Evolutionary conservation across 2,888 invertebrate genomes (phyloP).

Genomic region (Orthonychiurus folsomi): DNA sequence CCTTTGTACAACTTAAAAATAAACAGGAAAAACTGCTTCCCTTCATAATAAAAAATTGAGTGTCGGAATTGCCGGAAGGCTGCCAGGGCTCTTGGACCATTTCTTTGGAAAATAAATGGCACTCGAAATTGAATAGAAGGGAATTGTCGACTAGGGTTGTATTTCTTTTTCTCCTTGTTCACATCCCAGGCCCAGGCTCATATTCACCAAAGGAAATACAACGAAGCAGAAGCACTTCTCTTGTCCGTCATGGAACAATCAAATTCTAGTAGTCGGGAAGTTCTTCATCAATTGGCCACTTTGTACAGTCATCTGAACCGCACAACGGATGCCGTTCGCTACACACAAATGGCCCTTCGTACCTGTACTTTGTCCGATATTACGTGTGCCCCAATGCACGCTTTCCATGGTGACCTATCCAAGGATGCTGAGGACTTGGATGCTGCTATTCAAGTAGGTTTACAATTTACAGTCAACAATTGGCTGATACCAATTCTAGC

Average conservation of each 20-base stretch:
- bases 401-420: conserved; percentile 39
- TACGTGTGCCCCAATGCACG: conserved; percentile 38
- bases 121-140: background rate
- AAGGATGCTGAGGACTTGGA: conserved; percentile 40
- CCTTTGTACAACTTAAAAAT: background rate
- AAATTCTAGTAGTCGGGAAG: conserved; percentile 37
- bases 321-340: conserved; percentile 38
- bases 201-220: conserved; percentile 37
- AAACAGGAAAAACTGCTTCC: background rate
- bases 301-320: conserved; percentile 40
- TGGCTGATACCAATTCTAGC: background rate
- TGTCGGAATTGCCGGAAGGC: background rate
- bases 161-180: conserved; percentile 1
- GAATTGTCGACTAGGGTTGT: no score
- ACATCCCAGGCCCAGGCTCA: conserved; percentile 40
- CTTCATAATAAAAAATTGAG: background rate
- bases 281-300: conserved; percentile 39
- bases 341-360: conserved; percentile 35
- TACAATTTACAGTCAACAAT: background rate
- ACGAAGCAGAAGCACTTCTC: conserved; percentile 38
- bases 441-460: conserved; percentile 35
- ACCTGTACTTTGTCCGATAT: conserved; percentile 35
- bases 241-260: conserved; percentile 36
- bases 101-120: background rate
- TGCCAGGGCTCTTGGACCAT: background rate